Evolutionary conservation across 2,797 vertebrate genomes (phyloP).

Genomic region (Sebastes hubbsi): DNA sequence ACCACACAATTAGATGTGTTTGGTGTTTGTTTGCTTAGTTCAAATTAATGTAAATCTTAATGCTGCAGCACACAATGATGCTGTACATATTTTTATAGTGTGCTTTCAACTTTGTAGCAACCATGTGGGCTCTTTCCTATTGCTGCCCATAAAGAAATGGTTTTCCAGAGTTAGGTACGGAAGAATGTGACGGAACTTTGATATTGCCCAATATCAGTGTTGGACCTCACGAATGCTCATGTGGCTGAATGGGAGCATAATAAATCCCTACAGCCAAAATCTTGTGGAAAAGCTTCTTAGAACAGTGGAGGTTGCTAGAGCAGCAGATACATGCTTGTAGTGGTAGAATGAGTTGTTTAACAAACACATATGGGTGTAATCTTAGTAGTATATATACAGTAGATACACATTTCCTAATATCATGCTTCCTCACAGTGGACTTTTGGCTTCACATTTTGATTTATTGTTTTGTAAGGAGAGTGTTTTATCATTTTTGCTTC

Average conservation of each 20-base stretch:
- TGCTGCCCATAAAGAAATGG: not conserved
- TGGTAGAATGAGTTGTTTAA: not conserved
- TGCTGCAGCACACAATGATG: not conserved
- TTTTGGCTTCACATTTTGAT: conserved; percentile 2
- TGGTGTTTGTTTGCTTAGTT: too few species aligned
- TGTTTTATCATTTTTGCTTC: not conserved
- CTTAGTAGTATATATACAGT: not conserved
- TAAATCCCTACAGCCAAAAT: not conserved
- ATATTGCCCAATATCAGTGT: not conserved
- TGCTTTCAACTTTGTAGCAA: not conserved
- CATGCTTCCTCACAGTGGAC: not conserved
- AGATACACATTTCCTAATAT: not conserved
- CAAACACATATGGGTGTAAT: not conserved
- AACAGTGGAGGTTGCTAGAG: not conserved
- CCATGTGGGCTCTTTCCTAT: not conserved
- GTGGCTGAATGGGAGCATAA: not conserved
- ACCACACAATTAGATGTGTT: too few species aligned
- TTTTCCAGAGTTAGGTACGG: not conserved
- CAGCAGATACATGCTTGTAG: not conserved
- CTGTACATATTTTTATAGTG: not conserved
- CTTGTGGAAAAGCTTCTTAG: not conserved
- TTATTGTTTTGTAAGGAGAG: not conserved
- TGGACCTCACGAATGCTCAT: not conserved
- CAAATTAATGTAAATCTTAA: too few species aligned
- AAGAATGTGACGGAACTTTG: not conserved